phyloP scores from a whole-genome alignment of 2,888 invertebrate species.

The Lasioglossum calceatum region DNA sequence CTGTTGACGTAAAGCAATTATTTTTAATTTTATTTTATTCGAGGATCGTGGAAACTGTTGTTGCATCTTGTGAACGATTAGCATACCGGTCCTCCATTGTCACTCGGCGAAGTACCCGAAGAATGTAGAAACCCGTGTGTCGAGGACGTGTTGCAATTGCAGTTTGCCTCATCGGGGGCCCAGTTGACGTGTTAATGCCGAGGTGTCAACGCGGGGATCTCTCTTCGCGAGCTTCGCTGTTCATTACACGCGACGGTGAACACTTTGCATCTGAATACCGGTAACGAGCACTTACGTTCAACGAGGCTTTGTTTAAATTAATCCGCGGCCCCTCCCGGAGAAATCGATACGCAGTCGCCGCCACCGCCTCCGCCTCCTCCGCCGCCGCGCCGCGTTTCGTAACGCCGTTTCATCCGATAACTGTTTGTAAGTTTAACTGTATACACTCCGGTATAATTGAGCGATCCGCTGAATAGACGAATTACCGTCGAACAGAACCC shows the following conservation, averaged over 20 bases:
- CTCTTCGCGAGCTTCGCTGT: neutral
- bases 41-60: neutral
- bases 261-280: slow-evolving; percentile 36
- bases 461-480: neutral
- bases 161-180: slow-evolving; percentile 42
- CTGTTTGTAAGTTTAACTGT: slow-evolving; percentile 1
- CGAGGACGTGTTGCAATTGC: slow-evolving; percentile 36
- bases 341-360: neutral
- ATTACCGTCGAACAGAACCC: neutral
- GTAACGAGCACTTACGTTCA: slow-evolving; percentile 32
- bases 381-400: neutral
- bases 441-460: neutral
- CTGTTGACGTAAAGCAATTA: too few relatives aligned
- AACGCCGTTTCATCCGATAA: neutral
- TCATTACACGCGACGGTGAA: slow-evolving; percentile 24
- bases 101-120: slow-evolving; percentile 12
- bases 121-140: slow-evolving; percentile 48
- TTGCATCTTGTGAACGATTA: neutral
- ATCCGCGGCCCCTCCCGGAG: slow-evolving; percentile 3
- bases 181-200: slow-evolving; percentile 49
- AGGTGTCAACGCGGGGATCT: slow-evolving; percentile 35
- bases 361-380: neutral
- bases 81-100: slow-evolving; percentile 29
- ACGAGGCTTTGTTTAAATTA: slow-evolving; percentile 25
- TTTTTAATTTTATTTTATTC: neutral